Evolutionary conservation across 2,888 invertebrate genomes (phyloP).

Genomic region (Rhodophaea formosa): DNA sequence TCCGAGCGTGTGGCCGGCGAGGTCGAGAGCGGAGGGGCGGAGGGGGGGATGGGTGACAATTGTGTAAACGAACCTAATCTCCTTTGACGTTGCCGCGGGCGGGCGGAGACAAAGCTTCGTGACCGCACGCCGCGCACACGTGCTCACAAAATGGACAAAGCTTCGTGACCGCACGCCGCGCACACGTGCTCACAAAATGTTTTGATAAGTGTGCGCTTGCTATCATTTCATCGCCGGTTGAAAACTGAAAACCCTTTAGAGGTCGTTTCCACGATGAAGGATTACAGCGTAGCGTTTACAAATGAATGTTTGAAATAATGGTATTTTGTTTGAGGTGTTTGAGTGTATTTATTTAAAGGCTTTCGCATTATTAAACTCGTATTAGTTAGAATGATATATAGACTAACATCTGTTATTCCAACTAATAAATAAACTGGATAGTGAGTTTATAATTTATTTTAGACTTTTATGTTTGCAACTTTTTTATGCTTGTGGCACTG

Average conservation of each 20-base stretch:
- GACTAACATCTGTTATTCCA: too few species aligned
- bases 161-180: slow-evolving; percentile 43
- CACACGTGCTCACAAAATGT: slow-evolving; percentile 26
- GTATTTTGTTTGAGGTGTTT: neutral
- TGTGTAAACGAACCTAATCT: slow-evolving; percentile 73
- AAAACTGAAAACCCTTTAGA: neutral
- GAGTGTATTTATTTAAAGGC: neutral
- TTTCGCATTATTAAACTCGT: too few species aligned
- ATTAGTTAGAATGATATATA: too few species aligned
- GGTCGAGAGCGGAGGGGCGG: slow-evolving; percentile 21
- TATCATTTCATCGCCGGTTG: neutral
- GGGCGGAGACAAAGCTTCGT: slow-evolving; percentile 43
- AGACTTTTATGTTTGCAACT: too few species aligned
- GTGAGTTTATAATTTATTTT: too few species aligned
- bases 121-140: slow-evolving; percentile 35
- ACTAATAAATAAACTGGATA: too few species aligned
- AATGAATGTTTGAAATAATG: neutral
- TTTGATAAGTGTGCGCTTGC: slow-evolving; percentile 22
- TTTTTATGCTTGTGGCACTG: too few species aligned
- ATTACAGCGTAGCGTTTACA: neutral
- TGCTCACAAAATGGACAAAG: slow-evolving; percentile 34
- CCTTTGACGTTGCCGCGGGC: slow-evolving; percentile 60
- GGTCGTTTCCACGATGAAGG: neutral
- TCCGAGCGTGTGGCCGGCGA: slow-evolving; percentile 37
- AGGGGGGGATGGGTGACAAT: slow-evolving; percentile 38